phyloP scores from a whole-genome alignment of 2,113 vertebrate genomes.

The Clarias magur region DNA sequence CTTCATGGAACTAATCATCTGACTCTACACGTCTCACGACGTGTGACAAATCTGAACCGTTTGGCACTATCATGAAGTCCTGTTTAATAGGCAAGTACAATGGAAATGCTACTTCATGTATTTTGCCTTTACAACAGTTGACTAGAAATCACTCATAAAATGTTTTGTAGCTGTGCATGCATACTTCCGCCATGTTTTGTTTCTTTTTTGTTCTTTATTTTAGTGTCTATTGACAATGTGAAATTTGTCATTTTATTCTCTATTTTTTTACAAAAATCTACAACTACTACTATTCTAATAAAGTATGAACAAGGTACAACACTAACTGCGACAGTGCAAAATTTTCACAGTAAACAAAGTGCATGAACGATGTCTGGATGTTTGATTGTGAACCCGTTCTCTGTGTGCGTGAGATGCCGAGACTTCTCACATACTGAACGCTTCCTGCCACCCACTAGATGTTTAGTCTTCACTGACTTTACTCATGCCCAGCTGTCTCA shows the following conservation, averaged over 20 bases:
- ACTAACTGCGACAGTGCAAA: slow-evolving; percentile 36
- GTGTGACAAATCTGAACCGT: background rate
- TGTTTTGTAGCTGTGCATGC: background rate
- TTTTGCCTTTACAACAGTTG: background rate
- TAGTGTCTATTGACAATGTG: background rate
- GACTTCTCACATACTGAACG: background rate
- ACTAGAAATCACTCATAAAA: background rate
- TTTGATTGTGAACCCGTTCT: background rate
- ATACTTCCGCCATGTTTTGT: background rate
- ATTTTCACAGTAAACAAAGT: slow-evolving; percentile 39
- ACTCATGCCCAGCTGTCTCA: slow-evolving; percentile 8
- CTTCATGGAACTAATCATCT: background rate
- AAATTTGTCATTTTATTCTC: background rate
- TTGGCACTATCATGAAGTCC: background rate
- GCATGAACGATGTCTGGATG: slow-evolving; percentile 16
- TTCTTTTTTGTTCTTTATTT: background rate
- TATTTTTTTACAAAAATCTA: background rate
- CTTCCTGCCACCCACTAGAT: background rate
- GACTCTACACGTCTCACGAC: background rate
- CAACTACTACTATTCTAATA: background rate
- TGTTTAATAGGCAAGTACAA: background rate
- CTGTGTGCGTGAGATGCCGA: background rate
- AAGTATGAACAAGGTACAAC: background rate
- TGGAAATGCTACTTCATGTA: background rate
- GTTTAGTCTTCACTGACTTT: slow-evolving; percentile 11